phyloP scores from a whole-genome alignment of 2,113 vertebrate species.

The Malurus melanocephalus region DNA sequence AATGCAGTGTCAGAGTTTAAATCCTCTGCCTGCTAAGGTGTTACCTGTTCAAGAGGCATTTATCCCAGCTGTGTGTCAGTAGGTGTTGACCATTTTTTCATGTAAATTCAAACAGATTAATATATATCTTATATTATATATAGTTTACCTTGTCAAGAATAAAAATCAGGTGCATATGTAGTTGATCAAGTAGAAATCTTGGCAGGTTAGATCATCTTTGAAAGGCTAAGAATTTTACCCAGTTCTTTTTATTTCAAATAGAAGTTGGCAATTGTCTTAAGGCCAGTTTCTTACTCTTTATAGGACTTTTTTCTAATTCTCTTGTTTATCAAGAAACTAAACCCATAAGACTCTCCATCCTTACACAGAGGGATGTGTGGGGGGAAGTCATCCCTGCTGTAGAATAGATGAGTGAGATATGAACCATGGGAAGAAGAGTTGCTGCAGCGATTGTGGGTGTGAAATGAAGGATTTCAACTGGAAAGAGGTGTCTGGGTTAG shows the following conservation, averaged over 20 bases:
- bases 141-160: background rate
- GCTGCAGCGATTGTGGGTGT: background rate
- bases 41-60: background rate
- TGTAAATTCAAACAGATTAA: background rate
- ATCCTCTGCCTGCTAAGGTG: background rate
- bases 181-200: background rate
- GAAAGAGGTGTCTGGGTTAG: background rate
- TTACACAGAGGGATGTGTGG: rapidly evolving
- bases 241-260: background rate
- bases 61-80: background rate
- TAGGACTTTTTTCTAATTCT: background rate
- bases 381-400: background rate
- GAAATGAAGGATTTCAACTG: background rate
- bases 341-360: background rate
- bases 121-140: background rate
- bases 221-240: background rate
- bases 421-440: background rate
- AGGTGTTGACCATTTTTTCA: background rate
- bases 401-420: background rate
- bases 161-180: background rate
- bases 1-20: background rate
- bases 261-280: background rate
- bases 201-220: background rate
- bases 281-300: background rate
- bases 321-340: background rate